phyloP scores from a whole-genome alignment of 2,113 vertebrate genomes.

The Sardina pilchardus region DNA sequence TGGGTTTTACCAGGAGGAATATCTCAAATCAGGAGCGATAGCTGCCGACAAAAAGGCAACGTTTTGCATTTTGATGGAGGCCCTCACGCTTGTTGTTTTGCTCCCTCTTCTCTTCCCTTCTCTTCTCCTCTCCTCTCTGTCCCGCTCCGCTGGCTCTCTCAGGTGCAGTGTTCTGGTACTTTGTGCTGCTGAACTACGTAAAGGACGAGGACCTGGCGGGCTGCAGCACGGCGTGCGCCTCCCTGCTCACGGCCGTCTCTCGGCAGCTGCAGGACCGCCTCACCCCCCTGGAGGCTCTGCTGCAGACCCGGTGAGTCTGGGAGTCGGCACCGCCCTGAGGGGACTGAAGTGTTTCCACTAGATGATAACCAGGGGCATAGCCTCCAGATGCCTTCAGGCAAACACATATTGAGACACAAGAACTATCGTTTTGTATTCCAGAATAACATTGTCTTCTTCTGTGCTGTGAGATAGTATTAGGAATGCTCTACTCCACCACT shows the following conservation, averaged over 20 bases:
- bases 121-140: not conserved
- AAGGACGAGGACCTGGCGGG: slow-evolving; percentile 96
- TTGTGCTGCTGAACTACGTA: slow-evolving; percentile 96
- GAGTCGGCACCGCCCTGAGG: not conserved
- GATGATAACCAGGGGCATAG: not conserved
- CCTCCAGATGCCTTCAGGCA: too few relatives aligned
- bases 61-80: not conserved
- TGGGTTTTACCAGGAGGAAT: not conserved
- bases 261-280: slow-evolving; percentile 92
- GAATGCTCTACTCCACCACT: not conserved
- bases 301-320: slow-evolving; percentile 86
- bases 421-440: too few relatives aligned
- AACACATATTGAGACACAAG: too few relatives aligned
- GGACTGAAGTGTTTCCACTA: not conserved
- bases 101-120: too few relatives aligned
- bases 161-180: slow-evolving; percentile 99
- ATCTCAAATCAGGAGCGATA: not conserved
- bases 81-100: not conserved
- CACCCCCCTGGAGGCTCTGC: slow-evolving; percentile 92
- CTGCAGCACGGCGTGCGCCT: slow-evolving; percentile 92
- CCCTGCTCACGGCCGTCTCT: slow-evolving; percentile 90
- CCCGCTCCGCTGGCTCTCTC: slow-evolving; percentile 16
- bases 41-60: too few relatives aligned
- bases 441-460: too few relatives aligned
- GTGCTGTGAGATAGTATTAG: too few relatives aligned